Base-by-base conservation (phyloP, 2,888 invertebrate genomes). In the Sarcophaga carnaria region DNA sequence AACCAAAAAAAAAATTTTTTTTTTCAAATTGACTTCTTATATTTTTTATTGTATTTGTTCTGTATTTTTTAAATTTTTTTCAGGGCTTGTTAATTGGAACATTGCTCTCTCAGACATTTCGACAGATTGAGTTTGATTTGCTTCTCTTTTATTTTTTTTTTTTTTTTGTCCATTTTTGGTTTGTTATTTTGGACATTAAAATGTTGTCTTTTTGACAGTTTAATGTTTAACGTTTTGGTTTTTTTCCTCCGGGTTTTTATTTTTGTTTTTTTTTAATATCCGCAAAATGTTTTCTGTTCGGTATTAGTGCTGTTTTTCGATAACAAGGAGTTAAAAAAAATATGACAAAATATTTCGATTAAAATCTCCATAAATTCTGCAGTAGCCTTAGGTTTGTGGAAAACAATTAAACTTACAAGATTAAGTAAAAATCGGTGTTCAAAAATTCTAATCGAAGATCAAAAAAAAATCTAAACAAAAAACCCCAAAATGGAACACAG, bases 41-140 rank as follows among this genome's bases (percentile, higher is more conserved):
- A n/a, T 64, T n/a, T 27, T 49, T 12, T 60, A 77, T 27, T 77
- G 17, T 49, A 64, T n/a, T 14, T 6, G 25, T 69, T 62, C 45
- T 47, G 14, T 12, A 20, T 60, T 37, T 17, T 22, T 22, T 22
- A 1, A 22, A 1, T 22, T 22, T 22, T 64, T 78, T 80, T 80
- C 62, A 75, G 77, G 69, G 69, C 69, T 75, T 81, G 74, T 78
- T 86, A 83, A 86, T 86, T 83, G 83, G 83, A 80, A 83, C 70
- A 80, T 78, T 78, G 74, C 74, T 86, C 14, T 86, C 45, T 74
- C 47, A 74, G 80, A 83, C 83, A 78, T 74, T 86, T 86, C 80
- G 83, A 80, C 77, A 83, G 83, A 80, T 83, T 78, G 74, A 83
- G 76, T 86, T 83, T 86, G 74, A 83, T 64, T 76, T 81, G 37